Evolutionary conservation across 1,140 invertebrate species (phyloP).

Genomic region (Drosophila rhopaloa): DNA sequence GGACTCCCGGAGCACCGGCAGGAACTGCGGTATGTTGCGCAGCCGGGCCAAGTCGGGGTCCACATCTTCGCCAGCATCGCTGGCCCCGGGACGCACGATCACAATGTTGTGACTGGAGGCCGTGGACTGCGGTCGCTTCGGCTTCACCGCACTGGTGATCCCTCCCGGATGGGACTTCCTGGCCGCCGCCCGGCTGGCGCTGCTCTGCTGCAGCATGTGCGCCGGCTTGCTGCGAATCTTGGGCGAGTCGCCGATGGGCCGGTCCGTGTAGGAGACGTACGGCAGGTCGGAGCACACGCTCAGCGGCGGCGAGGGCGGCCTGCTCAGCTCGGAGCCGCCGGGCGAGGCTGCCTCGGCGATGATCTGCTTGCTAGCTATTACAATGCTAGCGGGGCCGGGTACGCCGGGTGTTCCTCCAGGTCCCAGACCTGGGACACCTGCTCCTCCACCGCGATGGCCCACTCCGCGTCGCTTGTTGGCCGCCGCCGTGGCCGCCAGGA

Average conservation of each 20-base stretch:
- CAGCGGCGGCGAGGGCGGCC: conserved; percentile 91
- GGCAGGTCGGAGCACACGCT: conserved; percentile 96
- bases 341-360: conserved; percentile 74
- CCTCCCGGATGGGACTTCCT: conserved; percentile 64
- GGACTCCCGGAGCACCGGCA: conserved; percentile 96
- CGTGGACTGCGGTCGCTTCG: conserved; percentile 74
- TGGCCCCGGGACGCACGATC: conserved; percentile 91
- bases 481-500: conserved; percentile 60
- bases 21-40: conserved; percentile 94
- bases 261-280: conserved; percentile 97
- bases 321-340: conserved; percentile 69
- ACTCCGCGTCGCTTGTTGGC: conserved; percentile 62
- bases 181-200: conserved; percentile 52
- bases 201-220: conserved; percentile 65
- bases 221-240: conserved; percentile 88
- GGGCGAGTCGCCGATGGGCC: conserved; percentile 94
- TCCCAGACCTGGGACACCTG: background rate
- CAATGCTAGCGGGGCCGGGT: conserved; percentile 58
- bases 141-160: conserved; percentile 56
- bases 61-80: conserved; percentile 87
- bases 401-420: conserved; percentile 5
- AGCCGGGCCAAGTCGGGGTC: conserved; percentile 93
- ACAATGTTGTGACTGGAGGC: conserved; percentile 89
- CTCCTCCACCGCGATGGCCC: conserved; percentile 6
- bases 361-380: conserved; percentile 73